Base-by-base conservation (phyloP, 1,140 invertebrate species). In the Drosophila oshimai region DNA sequence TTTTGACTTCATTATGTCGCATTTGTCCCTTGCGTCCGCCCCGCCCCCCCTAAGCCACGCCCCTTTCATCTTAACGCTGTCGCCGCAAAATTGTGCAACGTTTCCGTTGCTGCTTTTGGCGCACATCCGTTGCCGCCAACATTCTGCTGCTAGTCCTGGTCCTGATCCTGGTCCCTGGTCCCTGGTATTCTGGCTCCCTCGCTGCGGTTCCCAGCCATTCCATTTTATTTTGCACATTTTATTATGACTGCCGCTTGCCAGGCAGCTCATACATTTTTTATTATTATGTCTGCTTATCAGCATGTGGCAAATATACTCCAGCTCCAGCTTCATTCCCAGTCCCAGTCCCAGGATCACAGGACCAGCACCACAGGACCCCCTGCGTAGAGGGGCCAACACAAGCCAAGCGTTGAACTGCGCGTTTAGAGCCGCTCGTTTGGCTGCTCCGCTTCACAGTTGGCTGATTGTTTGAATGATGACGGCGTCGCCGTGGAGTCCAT, bases 251-350 rank as follows among this genome's bases (percentile, higher is more conserved):
- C 64, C 74, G 75, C 61, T 84, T 86, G 79, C 70, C 60, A 67
- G 70, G 58, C 78, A 68, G 50, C 80, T 80, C 80, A 86, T 86
- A 86, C 80, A 86, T 86, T 86, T 86, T 86, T 86, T 86, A 86
- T 86, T 87, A 86, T 86, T 86, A 86, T 86, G 80, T 86, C 80
- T 86, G 80, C 80, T 86, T 86, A 86, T 86, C 80, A 86, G 80
- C 80, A 86, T 86, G 80, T 86, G 80, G 80, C 80, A 86, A 86
- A 86, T 86, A 86, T 83, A 83, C 79, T 79, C 80, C 44, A 29
- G 42, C 39, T 22, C 15, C 55, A 29, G 49, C 28, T 22, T 17
- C 62, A 54, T 61, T 22, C 24, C 15, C 47, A 37, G 29, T 42
- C 61, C 39, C 45, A n/a, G n/a, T n/a, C 41, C 41, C 75, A 58